Evolutionary conservation across 2,113 vertebrate species (phyloP).

Genomic region (Alethe diademata): DNA sequence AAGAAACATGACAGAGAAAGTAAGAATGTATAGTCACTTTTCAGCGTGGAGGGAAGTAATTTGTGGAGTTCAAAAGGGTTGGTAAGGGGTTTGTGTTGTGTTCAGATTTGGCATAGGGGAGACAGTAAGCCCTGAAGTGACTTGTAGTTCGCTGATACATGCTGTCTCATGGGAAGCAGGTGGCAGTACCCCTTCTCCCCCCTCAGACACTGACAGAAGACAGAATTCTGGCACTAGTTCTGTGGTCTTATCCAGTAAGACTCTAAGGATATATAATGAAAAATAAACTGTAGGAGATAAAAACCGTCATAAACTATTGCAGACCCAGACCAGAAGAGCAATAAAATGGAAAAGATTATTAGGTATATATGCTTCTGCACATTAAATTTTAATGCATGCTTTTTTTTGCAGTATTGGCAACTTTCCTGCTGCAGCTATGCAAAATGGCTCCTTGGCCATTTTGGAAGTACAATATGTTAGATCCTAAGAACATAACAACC

Average conservation of each 20-base stretch:
- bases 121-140: neutral
- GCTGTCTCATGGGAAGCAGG: neutral
- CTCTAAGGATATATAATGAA: neutral
- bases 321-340: neutral
- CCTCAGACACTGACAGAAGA: neutral
- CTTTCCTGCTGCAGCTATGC: neutral
- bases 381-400: neutral
- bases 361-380: neutral
- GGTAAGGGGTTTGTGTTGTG: neutral
- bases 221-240: neutral
- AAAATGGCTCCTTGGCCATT: neutral
- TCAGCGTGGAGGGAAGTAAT: neutral
- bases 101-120: neutral
- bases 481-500: neutral
- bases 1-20: neutral
- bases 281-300: neutral
- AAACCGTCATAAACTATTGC: neutral
- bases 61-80: neutral
- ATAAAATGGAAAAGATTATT: neutral
- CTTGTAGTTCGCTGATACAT: neutral
- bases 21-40: neutral
- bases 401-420: neutral
- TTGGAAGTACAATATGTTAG: neutral
- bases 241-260: neutral
- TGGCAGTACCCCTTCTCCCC: neutral